Percentiles rank a stretch among this genome's conserved stretches.
These are phyloP conservation scores for Corvus hawaiiensis DNA, from an alignment of 2,113 vertebrate species.

Conservation along the genomic window DNA sequence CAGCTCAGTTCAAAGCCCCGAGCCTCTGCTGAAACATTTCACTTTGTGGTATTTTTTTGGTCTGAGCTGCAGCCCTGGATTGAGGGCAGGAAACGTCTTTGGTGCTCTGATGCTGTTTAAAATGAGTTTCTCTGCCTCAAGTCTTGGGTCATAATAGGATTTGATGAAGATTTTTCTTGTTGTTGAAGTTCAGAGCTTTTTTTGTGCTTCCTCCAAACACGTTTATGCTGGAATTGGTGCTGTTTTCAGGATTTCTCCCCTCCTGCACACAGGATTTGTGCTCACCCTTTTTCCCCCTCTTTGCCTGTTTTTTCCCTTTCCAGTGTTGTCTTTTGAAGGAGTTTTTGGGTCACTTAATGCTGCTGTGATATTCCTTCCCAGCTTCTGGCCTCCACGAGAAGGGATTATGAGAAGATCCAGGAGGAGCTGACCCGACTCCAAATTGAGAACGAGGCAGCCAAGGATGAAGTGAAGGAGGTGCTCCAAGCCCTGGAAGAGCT, in stretches of 20 bases:
- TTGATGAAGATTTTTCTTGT: neutral
- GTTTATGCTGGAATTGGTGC: neutral
- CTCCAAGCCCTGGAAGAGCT: constrained; percentile 93
- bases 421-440: constrained; percentile 90
- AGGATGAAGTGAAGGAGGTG: constrained; percentile 94
- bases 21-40: neutral
- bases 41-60: neutral
- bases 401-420: constrained; percentile 90
- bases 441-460: constrained; percentile 90
- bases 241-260: neutral
- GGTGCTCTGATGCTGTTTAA: neutral
- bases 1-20: neutral
- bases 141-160: neutral
- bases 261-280: no score
- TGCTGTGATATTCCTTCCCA: constrained; percentile 18
- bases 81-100: neutral
- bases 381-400: constrained; percentile 88
- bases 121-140: neutral
- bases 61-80: neutral
- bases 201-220: neutral
- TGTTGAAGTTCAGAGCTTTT: neutral
- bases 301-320: neutral
- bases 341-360: neutral
- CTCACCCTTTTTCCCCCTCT: neutral
- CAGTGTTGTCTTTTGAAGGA: neutral